Percentiles rank a stretch among this genome's conserved stretches.
These are phyloP conservation scores for Apostichopus leukothele DNA, from an alignment of 53 echinoderm and acorn worm genomes.

Conservation along the genomic window DNA sequence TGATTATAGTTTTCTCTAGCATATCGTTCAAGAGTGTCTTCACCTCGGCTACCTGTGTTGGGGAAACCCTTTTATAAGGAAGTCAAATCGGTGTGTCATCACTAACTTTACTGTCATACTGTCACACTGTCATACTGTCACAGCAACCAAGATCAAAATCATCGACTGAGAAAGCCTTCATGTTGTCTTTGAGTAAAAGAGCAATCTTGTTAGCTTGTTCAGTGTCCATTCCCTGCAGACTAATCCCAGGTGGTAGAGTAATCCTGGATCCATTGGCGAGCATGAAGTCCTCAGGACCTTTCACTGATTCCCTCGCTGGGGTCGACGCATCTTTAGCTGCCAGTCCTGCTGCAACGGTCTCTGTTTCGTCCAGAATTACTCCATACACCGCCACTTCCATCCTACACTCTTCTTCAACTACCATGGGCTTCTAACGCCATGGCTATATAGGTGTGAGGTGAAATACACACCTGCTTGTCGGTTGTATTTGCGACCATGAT, in stretches of 20 bases:
- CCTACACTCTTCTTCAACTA: background rate
- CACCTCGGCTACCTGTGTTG: conserved; percentile 33
- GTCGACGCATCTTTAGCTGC: background rate
- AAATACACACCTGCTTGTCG: background rate
- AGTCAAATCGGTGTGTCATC: conserved; percentile 33
- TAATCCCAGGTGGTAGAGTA: conserved; percentile 37
- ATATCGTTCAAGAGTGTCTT: conserved; percentile 56
- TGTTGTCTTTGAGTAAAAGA: background rate
- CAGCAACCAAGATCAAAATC: conserved; percentile 49
- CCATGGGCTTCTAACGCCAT: background rate
- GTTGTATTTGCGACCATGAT: background rate
- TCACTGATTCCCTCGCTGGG: background rate
- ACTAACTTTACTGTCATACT: no score
- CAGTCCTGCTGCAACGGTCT: background rate
- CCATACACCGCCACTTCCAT: background rate
- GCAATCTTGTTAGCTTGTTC: conserved; percentile 5
- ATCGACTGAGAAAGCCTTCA: conserved; percentile 29
- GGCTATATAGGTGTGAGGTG: background rate
- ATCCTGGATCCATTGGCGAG: background rate
- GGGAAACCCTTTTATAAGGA: conserved; percentile 36
- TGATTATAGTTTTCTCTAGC: conserved; percentile 51
- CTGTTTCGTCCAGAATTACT: background rate
- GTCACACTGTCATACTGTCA: conserved; percentile 38
- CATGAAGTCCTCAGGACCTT: background rate
- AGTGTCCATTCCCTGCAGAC: conserved; percentile 32